A percentile compares a stretch with the other conserved stretches of the same genome.
Evolutionary conservation across 2,113 vertebrate genomes (phyloP).

Genomic region (Forbesichthys agassizii): DNA sequence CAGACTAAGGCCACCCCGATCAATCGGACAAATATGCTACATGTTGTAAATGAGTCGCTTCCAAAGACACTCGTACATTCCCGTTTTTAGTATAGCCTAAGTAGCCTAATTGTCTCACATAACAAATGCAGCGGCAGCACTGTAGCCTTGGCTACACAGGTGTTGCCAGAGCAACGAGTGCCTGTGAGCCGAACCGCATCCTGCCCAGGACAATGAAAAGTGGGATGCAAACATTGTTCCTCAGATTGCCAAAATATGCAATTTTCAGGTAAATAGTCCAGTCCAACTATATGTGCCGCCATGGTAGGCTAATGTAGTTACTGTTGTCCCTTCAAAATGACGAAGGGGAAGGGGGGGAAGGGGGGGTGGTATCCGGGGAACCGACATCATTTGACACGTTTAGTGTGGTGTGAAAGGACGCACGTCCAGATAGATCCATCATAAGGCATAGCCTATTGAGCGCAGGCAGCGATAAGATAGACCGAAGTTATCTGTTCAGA

Average conservation of each 20-base stretch:
- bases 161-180: conserved; percentile 81
- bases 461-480: too few relatives aligned
- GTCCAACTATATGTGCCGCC: not conserved
- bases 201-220: conserved; percentile 76
- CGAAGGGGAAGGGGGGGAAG: too few relatives aligned
- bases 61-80: not conserved
- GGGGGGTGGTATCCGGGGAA: too few relatives aligned
- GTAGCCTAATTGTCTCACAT: conserved; percentile 3
- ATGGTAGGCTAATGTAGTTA: too few relatives aligned
- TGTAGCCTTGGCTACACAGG: conserved; percentile 66
- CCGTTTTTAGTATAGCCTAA: not conserved
- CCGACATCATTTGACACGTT: too few relatives aligned
- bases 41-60: not conserved
- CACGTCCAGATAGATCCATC: too few relatives aligned
- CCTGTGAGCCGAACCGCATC: conserved; percentile 71
- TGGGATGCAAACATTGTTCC: conserved; percentile 36
- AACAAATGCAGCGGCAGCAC: conserved; percentile 58
- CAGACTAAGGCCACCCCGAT: conserved; percentile 17
- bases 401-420: too few relatives aligned
- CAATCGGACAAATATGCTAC: conserved; percentile 1
- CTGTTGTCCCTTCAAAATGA: not conserved
- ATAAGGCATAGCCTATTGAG: too few relatives aligned
- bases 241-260: not conserved
- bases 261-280: not conserved
- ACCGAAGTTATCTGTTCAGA: not conserved